Base-by-base conservation (phyloP, 2,888 invertebrate genomes). In the Dryococelus australis region DNA sequence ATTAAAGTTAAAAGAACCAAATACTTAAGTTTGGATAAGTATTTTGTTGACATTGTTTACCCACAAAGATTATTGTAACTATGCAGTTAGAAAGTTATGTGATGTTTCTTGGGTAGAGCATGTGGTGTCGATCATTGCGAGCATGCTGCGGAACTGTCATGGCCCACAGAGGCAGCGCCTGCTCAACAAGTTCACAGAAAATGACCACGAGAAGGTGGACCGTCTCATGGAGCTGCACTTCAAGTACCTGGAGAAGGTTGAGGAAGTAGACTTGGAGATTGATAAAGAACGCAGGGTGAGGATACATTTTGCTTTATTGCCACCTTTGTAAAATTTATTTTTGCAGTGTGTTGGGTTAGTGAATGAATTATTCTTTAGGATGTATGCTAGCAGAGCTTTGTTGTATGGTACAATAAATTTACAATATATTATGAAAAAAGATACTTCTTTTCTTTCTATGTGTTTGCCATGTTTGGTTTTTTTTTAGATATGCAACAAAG, bases 141-240 rank as follows among this genome's bases (percentile, higher is more conserved):
- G 98, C 65, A 97, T 99, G 96, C 92, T 99, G 89, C 95, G 97
- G 88, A 98, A 99, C 92, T 98, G 99, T 91, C 96, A 96, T 90
- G 98, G 98, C 0, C 95, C 97, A 10, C 99, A 99, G 91, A 94
- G 98, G 51, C 97, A 98, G 91, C 93, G 99, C 88, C 93, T 99
- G 87, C 93, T 99, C 26, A 96, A 97, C 90, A 99, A 99, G 93
- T 99, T 99, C 92, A 97, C 97, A 0, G 99, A 99, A 93, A 99
- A 99, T 91, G 99, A 99, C 92, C 97, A 98, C 91, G 99, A 99
- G 92, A 99, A 99, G 93, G 98, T 99, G 0, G 99, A 99, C 92
- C 94, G 99, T 88, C 94, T 99, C 83, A 94, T 99, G 92, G 99
- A 99, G 92, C 93, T 99, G 89, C 99, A 99, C 93, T 98, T 99